Evolutionary conservation across 2,888 invertebrate species (phyloP), one percentile per base, ranked within the genome.

Genomic region (Tachystola acroxantha): DNA sequence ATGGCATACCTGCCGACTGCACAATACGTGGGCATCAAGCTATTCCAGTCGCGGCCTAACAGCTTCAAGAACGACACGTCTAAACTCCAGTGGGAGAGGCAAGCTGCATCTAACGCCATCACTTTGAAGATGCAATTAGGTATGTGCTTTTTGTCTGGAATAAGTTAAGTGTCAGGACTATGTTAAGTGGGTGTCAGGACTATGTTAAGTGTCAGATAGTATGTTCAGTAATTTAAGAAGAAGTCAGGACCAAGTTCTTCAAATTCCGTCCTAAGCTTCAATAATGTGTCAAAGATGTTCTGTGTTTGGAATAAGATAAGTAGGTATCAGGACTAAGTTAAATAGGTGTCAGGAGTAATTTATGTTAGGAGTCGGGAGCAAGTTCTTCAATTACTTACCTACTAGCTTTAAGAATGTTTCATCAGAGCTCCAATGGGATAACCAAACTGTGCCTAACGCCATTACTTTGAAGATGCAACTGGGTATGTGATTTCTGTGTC

Each of bases 351-450:
- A n/a, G n/a, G n/a, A n/a, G n/a, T n/a, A n/a, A n/a, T n/a, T n/a
- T n/a, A n/a, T n/a, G n/a, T n/a, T n/a, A n/a, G n/a, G n/a, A n/a
- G 86, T 92, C 5, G 93, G 93, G 16, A 88, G 94, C 42, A 91
- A 91, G 59, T 70, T 93, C 30, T 91, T 92, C 62, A 87, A 88
- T 41, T 84, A 82, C 0, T 82, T 90, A 26, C 92, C 92, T 0
- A 60, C 68, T n/a, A 64, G 64, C 7, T 91, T 91, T 61, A 88
- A 89, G 51, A 90, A 73, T 48, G 90, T 92, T 7, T 80, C 87
- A 1, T 88, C 89, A 0, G 77, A 89, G 20, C 74, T 90, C 2
- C 84, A 90, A 33, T 94, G 93, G 90, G 90, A 92, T 43, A 90
- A 90, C 46, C 88, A 89, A 12, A 88, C 91, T 0, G 91, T 91